These are phyloP conservation scores for Phrynocephalus forsythii DNA, from an alignment of 2,797 vertebrate genomes.

Conservation along the genomic window DNA sequence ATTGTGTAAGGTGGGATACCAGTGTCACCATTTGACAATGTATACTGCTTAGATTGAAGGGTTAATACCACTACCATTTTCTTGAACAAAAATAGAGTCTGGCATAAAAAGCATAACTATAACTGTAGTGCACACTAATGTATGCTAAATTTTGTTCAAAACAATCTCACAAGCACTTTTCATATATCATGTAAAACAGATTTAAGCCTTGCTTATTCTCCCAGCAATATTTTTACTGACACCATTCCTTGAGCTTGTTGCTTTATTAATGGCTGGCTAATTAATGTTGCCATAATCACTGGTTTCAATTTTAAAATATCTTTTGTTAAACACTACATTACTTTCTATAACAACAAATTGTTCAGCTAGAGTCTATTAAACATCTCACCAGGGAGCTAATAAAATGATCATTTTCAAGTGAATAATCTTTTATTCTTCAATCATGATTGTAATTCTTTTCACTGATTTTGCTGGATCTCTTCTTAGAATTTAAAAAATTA, in stretches of 20 bases:
- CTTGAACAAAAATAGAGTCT: not conserved
- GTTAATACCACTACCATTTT: not conserved
- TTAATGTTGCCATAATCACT: constrained; percentile 45
- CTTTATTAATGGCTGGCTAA: constrained; percentile 57
- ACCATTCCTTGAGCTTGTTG: constrained; percentile 39
- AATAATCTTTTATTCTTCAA: constrained; percentile 15
- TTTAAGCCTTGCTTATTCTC: not conserved
- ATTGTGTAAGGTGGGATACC: not conserved
- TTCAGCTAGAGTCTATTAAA: constrained; percentile 38
- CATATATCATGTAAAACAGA: not conserved
- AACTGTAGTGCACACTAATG: not conserved
- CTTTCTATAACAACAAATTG: constrained; percentile 50
- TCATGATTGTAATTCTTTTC: not conserved
- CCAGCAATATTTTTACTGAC: constrained; percentile 17
- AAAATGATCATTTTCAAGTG: constrained; percentile 33
- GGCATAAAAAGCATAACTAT: not conserved
- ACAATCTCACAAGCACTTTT: not conserved
- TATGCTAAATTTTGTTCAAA: not conserved
- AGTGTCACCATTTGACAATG: not conserved
- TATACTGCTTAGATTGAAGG: not conserved
- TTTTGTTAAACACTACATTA: constrained; percentile 49
- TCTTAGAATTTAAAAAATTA: constrained; percentile 12
- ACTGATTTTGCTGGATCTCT: constrained; percentile 16
- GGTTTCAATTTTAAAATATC: constrained; percentile 44
- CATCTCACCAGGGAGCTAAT: constrained; percentile 31